Conservation (phyloP, 2,888 invertebrate genomes). For the Asteroscopus sphinx region DNA sequence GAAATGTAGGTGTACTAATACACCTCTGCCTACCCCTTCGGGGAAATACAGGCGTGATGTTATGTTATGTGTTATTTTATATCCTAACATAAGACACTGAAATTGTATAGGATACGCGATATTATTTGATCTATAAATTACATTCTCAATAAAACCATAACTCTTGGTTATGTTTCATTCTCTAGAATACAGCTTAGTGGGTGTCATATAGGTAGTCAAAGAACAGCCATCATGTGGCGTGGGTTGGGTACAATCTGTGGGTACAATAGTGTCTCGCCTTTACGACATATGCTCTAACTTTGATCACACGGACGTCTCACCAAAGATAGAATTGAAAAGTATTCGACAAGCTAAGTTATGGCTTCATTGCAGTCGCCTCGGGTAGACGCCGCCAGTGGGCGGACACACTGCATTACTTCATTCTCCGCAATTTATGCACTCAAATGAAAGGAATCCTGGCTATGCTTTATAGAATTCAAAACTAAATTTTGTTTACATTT, state of each 20-base stretch:
- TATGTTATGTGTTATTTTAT: too few species aligned
- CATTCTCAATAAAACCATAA: constrained; percentile 19
- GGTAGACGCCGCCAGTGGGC: constrained; percentile 69
- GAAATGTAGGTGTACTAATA: too few species aligned
- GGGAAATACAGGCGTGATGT: too few species aligned
- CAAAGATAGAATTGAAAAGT: constrained; percentile 55
- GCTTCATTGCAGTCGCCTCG: constrained; percentile 61
- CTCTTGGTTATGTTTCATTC: constrained; percentile 17
- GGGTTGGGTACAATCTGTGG: constrained; percentile 33
- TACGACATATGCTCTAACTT: constrained; percentile 44
- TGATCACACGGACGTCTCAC: constrained; percentile 38
- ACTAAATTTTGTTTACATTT: constrained; percentile 41
- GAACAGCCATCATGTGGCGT: constrained; percentile 29
- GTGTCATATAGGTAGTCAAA: constrained; percentile 54
- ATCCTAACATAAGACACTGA: constrained; percentile 5
- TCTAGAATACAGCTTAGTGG: constrained; percentile 51
- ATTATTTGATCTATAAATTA: constrained; percentile 20
- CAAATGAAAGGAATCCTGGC: constrained; percentile 58
- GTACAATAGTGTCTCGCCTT: constrained; percentile 47
- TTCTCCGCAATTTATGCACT: constrained; percentile 73
- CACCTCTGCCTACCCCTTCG: too few species aligned
- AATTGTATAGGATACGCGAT: constrained; percentile 11
- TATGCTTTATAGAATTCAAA: constrained; percentile 44
- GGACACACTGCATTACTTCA: constrained; percentile 75
- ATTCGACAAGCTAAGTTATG: constrained; percentile 50